These are phyloP conservation scores for Pseudomyrmex sp. DNA, from an alignment of 1,140 invertebrate species.

Conservation along the genomic window DNA sequence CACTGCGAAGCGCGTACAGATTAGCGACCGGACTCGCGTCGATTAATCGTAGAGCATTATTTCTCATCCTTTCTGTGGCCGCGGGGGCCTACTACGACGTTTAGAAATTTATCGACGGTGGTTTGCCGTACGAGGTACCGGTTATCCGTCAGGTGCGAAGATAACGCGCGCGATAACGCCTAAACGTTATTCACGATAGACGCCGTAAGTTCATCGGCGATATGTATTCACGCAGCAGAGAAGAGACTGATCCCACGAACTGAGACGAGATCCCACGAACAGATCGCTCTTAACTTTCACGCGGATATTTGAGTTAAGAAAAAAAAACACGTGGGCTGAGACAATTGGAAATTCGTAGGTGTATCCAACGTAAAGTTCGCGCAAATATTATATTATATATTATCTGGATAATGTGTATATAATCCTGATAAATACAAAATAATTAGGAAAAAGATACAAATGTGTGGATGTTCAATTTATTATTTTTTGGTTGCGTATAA, in stretches of 20 bases:
- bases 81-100: slow-evolving; percentile 15
- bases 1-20: slow-evolving; percentile 56
- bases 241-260: too few relatives aligned
- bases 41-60: slow-evolving; percentile 72
- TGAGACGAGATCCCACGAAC: slow-evolving; percentile 12
- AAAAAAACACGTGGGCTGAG: slow-evolving; percentile 10
- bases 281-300: slow-evolving; percentile 29
- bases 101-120: slow-evolving; percentile 60
- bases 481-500: background rate
- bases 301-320: slow-evolving; percentile 16
- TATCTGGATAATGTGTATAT: background rate
- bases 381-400: slow-evolving; percentile 1
- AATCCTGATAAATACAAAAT: slow-evolving; percentile 2
- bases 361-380: background rate
- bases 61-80: slow-evolving; percentile 31
- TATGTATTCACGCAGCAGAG: background rate
- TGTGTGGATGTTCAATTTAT: background rate
- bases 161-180: slow-evolving; percentile 51
- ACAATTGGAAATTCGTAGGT: slow-evolving; percentile 26
- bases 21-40: slow-evolving; percentile 65
- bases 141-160: slow-evolving; percentile 53
- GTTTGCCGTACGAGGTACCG: slow-evolving; percentile 40
- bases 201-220: slow-evolving; percentile 27
- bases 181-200: slow-evolving; percentile 32
- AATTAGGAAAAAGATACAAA: background rate